These are phyloP conservation scores for Drosophila saltans DNA, from an alignment of 1,140 invertebrate genomes.

Conservation along the genomic window DNA sequence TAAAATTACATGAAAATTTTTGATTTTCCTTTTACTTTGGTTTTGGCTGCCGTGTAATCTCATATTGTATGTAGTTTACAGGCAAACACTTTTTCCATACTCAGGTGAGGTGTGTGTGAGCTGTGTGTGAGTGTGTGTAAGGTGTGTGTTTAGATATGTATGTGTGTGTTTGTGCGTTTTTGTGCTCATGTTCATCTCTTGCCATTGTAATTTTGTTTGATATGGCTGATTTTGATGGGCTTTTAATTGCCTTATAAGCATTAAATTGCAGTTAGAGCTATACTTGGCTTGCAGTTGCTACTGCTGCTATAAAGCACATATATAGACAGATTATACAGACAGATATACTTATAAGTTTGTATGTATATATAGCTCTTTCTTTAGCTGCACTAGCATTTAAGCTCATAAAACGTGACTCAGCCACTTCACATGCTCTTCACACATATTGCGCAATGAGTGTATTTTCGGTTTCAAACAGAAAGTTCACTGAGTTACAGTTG, in stretches of 20 bases:
- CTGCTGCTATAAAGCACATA: too few relatives aligned
- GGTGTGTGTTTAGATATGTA: neutral
- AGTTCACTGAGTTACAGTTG: neutral
- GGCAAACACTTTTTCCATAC: conserved; percentile 28
- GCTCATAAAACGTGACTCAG: conserved; percentile 16
- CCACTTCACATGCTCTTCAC: conserved; percentile 17
- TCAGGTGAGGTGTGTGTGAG: neutral
- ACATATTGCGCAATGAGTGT: conserved; percentile 35
- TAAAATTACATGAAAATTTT: conserved; percentile 66
- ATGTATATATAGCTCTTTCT: conserved; percentile 1
- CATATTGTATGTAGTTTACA: conserved; percentile 30
- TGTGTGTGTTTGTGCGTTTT: conserved; percentile 21
- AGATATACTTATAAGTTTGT: neutral
- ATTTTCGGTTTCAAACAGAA: conserved; percentile 13
- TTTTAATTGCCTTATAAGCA: conserved; percentile 57
- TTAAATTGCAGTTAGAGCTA: conserved; percentile 24
- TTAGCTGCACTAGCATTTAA: conserved; percentile 11
- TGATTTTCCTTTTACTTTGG: conserved; percentile 46
- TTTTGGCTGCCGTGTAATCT: conserved; percentile 11
- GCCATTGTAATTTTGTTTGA: conserved; percentile 7
- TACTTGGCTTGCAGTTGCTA: conserved; percentile 7
- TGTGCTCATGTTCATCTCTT: conserved; percentile 17
- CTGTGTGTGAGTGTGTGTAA: neutral
- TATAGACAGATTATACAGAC: neutral
- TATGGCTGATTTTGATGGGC: conserved; percentile 41